phyloP scores from a whole-genome alignment of 2,888 invertebrate genomes.

The Glyphotaelius pellucidus region DNA sequence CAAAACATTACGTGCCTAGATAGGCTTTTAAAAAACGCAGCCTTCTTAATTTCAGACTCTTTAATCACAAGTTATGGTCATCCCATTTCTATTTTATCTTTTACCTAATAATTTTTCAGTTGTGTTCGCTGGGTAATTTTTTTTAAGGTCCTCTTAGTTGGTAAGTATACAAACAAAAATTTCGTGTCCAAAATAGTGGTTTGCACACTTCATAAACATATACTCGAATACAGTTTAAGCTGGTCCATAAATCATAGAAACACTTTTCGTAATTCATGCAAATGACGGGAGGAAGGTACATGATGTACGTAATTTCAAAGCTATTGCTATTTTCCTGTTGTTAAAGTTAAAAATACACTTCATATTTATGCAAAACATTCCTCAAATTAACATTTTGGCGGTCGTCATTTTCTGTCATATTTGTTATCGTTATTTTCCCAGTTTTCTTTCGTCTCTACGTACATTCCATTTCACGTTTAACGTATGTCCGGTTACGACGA shows the following conservation, averaged over 20 bases:
- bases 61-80: too few relatives aligned
- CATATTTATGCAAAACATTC: not conserved
- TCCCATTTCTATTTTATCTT: too few relatives aligned
- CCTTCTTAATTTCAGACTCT: too few relatives aligned
- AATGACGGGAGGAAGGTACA: not conserved
- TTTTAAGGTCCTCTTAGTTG: not conserved
- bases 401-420: not conserved
- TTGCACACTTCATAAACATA: not conserved
- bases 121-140: too few relatives aligned
- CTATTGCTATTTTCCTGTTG: not conserved
- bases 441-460: not conserved
- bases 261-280: constrained; percentile 2
- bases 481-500: not conserved
- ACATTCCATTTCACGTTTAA: not conserved
- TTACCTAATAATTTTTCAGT: too few relatives aligned
- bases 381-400: not conserved
- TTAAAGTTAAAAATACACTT: not conserved
- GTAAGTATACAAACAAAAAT: not conserved
- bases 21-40: too few relatives aligned
- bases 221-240: not conserved
- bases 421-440: not conserved
- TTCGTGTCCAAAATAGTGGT: not conserved
- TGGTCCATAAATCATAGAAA: not conserved
- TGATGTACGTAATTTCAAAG: not conserved
- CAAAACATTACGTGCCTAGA: too few relatives aligned